Conservation (phyloP, 2,888 invertebrate species). For the Erannis defoliaria region DNA sequence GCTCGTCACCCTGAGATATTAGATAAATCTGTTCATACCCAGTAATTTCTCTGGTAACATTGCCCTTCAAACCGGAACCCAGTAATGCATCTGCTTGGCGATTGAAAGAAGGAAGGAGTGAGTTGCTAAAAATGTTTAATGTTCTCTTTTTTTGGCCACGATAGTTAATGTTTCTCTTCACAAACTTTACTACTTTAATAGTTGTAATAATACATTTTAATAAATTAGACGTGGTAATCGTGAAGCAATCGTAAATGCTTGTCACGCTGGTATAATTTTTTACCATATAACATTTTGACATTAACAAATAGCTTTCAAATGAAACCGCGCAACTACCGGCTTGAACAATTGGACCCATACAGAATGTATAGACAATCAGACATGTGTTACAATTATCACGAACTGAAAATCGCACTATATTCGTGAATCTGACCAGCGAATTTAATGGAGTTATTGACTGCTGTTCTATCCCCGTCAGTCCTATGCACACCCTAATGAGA, state of each 20-base stretch:
- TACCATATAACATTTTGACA: constrained; percentile 11
- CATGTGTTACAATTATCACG: constrained; percentile 11
- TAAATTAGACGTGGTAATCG: constrained; percentile 2
- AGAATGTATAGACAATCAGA: constrained; percentile 7
- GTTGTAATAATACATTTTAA: background rate
- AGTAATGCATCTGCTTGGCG: too few species aligned
- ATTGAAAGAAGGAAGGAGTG: too few species aligned
- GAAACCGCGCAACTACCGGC: constrained; percentile 19
- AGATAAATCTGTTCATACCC: too few species aligned
- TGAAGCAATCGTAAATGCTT: constrained; percentile 1
- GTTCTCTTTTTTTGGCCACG: background rate
- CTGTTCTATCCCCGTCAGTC: too few species aligned
- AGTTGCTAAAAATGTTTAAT: too few species aligned
- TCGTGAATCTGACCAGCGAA: background rate
- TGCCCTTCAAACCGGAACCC: too few species aligned
- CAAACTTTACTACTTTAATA: too few species aligned
- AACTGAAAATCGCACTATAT: background rate
- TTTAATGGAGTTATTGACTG: too few species aligned
- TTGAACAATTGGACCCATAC: constrained; percentile 14
- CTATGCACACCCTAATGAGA: too few species aligned
- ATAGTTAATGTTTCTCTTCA: too few species aligned
- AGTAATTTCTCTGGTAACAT: too few species aligned
- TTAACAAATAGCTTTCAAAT: constrained; percentile 15
- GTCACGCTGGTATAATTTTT: background rate
- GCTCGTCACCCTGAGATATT: too few species aligned